Evolutionary conservation across 2,113 vertebrate genomes (phyloP).

Genomic region (Anolis sagrei): DNA sequence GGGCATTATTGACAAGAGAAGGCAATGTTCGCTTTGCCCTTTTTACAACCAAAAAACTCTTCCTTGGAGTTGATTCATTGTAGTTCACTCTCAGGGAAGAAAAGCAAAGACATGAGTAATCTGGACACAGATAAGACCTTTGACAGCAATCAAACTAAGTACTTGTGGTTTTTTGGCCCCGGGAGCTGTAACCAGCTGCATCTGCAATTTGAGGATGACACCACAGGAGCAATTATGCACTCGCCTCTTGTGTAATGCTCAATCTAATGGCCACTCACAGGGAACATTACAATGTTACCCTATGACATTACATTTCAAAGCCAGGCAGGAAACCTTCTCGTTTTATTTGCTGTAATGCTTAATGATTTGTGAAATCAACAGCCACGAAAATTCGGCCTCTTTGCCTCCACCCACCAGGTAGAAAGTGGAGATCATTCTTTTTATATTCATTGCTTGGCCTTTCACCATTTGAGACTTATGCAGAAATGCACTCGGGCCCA

Average conservation of each 20-base stretch:
- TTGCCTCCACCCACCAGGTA: constrained; percentile 9
- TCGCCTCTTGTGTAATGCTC: constrained; percentile 21
- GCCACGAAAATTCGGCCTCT: constrained; percentile 31
- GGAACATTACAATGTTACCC: constrained; percentile 30
- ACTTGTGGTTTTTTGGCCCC: constrained; percentile 36
- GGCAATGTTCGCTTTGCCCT: background rate
- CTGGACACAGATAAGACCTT: constrained; percentile 43
- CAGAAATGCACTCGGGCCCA: constrained; percentile 43
- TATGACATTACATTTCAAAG: constrained; percentile 51
- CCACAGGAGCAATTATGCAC: constrained; percentile 12
- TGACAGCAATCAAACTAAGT: constrained; percentile 39
- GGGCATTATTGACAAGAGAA: background rate
- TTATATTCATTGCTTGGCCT: constrained; percentile 43
- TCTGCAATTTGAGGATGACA: constrained; percentile 36
- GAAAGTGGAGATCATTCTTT: constrained; percentile 54
- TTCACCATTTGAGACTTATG: constrained; percentile 47
- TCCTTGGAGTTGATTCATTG: constrained; percentile 18
- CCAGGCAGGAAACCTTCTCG: constrained; percentile 53
- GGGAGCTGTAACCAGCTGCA: constrained; percentile 21
- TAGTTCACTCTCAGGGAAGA: constrained; percentile 27
- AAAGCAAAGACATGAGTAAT: constrained; percentile 32
- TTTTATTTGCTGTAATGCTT: constrained; percentile 67
- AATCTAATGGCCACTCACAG: constrained; percentile 35
- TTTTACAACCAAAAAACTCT: background rate
- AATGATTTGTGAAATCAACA: constrained; percentile 74